These are phyloP conservation scores for Bettongia penicillata DNA, from an alignment of 2,113 vertebrate species.

Conservation along the genomic window DNA sequence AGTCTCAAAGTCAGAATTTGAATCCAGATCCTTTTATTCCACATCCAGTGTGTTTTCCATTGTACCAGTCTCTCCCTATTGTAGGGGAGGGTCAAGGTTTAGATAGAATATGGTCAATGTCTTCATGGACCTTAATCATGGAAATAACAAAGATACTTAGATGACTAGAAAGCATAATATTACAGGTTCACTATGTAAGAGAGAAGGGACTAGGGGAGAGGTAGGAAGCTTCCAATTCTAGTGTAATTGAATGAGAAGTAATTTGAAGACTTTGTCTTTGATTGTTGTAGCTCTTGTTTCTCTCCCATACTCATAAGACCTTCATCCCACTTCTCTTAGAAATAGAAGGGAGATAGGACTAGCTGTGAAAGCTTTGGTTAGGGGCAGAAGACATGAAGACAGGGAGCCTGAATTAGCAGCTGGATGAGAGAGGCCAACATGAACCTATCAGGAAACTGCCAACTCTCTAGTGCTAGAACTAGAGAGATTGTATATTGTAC, in stretches of 20 bases:
- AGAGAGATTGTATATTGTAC: background rate
- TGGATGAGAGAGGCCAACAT: background rate
- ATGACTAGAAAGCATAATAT: background rate
- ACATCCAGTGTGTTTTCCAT: background rate
- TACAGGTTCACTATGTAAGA: background rate
- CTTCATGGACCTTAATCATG: background rate
- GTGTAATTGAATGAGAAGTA: background rate
- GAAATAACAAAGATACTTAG: background rate
- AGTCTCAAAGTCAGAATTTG: background rate
- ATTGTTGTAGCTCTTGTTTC: background rate
- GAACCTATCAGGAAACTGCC: background rate
- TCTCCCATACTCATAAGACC: background rate
- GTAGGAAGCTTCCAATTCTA: background rate
- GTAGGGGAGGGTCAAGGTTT: background rate
- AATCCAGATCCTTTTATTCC: background rate
- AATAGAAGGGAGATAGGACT: background rate
- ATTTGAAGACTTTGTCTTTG: background rate
- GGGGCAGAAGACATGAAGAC: background rate
- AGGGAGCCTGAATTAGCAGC: background rate
- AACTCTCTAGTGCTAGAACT: too few species aligned
- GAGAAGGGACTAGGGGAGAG: fast-evolving
- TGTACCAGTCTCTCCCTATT: background rate
- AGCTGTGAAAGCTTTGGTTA: background rate
- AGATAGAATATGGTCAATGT: background rate
- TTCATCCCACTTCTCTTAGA: background rate